Percentiles rank a stretch among this genome's conserved stretches.
These are phyloP conservation scores for Lepus townsendii DNA, from an alignment of 2,797 vertebrate genomes.

Conservation along the genomic window DNA sequence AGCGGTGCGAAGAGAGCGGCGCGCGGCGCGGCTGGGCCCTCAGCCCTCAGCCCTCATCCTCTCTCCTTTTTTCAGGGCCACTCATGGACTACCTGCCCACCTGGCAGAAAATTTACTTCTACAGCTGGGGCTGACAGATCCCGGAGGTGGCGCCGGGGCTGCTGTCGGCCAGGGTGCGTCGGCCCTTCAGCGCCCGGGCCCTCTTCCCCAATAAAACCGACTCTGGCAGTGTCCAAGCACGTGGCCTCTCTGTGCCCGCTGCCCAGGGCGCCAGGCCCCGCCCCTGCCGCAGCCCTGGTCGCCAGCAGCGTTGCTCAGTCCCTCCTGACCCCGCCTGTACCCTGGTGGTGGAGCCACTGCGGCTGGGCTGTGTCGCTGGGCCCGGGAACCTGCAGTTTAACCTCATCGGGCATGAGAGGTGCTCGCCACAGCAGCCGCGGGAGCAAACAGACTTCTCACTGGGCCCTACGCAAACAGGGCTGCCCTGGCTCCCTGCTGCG, in stretches of 20 bases:
- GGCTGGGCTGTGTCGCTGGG: background rate
- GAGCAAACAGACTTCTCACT: background rate
- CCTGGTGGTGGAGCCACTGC: background rate
- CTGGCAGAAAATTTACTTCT: constrained; percentile 99
- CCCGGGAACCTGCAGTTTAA: background rate
- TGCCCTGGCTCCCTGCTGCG: rapidly evolving
- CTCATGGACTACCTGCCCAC: constrained; percentile 98
- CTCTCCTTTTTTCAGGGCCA: constrained; percentile 91
- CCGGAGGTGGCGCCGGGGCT: background rate
- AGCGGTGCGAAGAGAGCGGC: too few species aligned
- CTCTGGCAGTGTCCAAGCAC: constrained; percentile 36
- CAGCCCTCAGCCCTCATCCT: background rate
- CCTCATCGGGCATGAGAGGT: rapidly evolving
- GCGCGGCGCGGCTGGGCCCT: background rate
- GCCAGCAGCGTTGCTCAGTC: background rate
- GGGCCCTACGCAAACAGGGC: background rate
- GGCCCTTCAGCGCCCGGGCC: background rate
- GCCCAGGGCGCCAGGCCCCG: background rate
- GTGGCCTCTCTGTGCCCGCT: constrained; percentile 6
- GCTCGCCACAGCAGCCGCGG: rapidly evolving
- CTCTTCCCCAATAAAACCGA: constrained; percentile 80
- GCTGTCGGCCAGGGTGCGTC: background rate
- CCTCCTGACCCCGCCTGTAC: background rate
- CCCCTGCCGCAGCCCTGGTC: background rate
- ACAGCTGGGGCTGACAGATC: constrained; percentile 95